Base-by-base conservation (phyloP, 2,797 vertebrate genomes). In the Philypnodon macrostomus region DNA sequence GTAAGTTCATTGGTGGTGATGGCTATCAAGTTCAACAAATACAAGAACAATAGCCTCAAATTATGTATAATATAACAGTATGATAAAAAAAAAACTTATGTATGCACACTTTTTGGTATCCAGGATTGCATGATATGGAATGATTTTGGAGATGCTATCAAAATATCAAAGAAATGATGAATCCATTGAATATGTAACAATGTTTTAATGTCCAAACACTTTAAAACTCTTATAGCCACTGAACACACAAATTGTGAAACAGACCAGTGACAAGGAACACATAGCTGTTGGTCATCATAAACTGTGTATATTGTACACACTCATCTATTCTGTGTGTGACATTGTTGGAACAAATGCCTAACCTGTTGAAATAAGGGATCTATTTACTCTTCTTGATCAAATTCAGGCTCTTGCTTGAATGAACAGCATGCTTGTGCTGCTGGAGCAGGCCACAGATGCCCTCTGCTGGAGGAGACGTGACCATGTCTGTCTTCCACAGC, bases 341-440 rank as follows among this genome's bases (percentile, higher is more conserved):
- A 58, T 0, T 5, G 54, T 59, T 67, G 39, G 33, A 45, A 41
- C 42, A 10, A 53, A 62, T 40, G 62, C 53, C 39, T 49, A 61
- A 23, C 21, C 10, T 21, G 15, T 56, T 34, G 3, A 32, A 63
- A 47, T 19, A 63, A 73, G 58, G 58, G 56, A 62, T 38, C n/a
- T 53, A 68, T 73, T 31, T 52, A 30, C 50, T 66, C 65, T 78
- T 73, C 57, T 84, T 57, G 58, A 87, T 88, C 83, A 83, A 75
- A 82, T 84, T 78, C 70, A 51, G 78, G 80, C 75, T 75, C 49
- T 85, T 82, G 77, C 83, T 83, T 83, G 11, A 78, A 87, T 69
- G 79, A 85, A 82, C 83, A 62, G 86, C 81, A 58, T 73, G 83
- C 76, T 88, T 82, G 83, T 81, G 61, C 61, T 73, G 85, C 86